Evolutionary conservation across 1,140 invertebrate species (phyloP).

Genomic region (Protaetia brevitarsis): DNA sequence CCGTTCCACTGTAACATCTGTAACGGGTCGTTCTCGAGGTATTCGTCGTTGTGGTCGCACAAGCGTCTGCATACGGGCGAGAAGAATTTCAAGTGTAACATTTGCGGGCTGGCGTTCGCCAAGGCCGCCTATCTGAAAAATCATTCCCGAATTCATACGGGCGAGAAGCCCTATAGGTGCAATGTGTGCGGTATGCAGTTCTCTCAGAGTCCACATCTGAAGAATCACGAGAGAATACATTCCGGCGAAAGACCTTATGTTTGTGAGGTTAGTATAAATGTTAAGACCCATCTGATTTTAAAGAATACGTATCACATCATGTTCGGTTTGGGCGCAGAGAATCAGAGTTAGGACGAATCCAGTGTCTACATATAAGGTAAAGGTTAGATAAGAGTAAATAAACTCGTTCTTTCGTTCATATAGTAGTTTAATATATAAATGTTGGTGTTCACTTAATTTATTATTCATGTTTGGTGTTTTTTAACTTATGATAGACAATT

Average conservation of each 20-base stretch:
- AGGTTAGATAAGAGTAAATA: no score
- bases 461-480: no score
- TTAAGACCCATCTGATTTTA: no score
- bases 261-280: no score
- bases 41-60: slow-evolving; percentile 82
- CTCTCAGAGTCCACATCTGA: slow-evolving; percentile 84
- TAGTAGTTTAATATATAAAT: no score
- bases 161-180: slow-evolving; percentile 83
- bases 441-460: no score
- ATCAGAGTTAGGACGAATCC: no score
- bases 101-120: slow-evolving; percentile 90
- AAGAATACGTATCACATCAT: no score
- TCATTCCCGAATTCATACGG: slow-evolving; percentile 76
- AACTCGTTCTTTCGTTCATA: no score
- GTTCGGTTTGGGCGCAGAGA: no score
- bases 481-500: no score
- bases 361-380: no score
- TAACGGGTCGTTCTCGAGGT: slow-evolving; percentile 76
- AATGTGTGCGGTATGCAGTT: slow-evolving; percentile 86
- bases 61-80: slow-evolving; percentile 82
- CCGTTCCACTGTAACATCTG: slow-evolving; percentile 85
- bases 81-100: slow-evolving; percentile 88
- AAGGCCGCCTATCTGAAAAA: slow-evolving; percentile 90
- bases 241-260: slow-evolving; percentile 87
- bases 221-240: slow-evolving; percentile 90